Evolutionary conservation across 2,888 invertebrate species (phyloP).

Genomic region (Cryptus armator): DNA sequence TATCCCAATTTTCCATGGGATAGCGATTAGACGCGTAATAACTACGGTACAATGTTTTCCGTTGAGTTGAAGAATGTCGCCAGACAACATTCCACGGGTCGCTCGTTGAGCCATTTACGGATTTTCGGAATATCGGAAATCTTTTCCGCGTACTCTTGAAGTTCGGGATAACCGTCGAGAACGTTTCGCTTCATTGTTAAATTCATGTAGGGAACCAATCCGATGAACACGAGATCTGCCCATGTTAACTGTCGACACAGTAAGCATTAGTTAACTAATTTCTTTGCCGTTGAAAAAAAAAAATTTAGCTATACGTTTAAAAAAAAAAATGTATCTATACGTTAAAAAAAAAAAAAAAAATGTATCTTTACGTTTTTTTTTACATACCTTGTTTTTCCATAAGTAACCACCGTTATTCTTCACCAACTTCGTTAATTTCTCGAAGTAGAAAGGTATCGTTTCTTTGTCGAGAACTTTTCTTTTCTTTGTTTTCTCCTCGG

Average conservation of each 20-base stretch:
- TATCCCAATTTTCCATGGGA: not conserved
- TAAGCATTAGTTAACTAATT: too few species aligned
- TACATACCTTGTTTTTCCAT: conserved; percentile 37
- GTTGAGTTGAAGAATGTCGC: not conserved
- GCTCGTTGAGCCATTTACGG: conserved; percentile 49
- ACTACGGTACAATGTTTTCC: not conserved
- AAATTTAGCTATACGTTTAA: not conserved
- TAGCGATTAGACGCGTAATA: not conserved
- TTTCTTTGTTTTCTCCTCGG: conserved; percentile 59
- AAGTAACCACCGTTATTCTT: conserved; percentile 50
- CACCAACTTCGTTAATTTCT: conserved; percentile 18
- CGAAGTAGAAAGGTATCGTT: conserved; percentile 40
- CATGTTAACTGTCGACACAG: conserved; percentile 65
- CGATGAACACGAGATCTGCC: conserved; percentile 70
- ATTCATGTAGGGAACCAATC: conserved; percentile 67
- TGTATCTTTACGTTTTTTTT: not conserved
- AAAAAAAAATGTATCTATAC: not conserved
- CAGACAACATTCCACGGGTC: conserved; percentile 30
- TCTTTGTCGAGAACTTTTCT: conserved; percentile 55
- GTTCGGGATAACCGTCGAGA: conserved; percentile 58
- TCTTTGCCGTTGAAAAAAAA: not conserved
- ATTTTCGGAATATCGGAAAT: conserved; percentile 60
- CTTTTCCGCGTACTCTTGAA: conserved; percentile 62
- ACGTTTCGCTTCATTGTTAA: conserved; percentile 51
- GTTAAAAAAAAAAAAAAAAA: conserved; percentile 2